Base-by-base conservation (phyloP, 2,113 vertebrate species). In the Vimba vimba region DNA sequence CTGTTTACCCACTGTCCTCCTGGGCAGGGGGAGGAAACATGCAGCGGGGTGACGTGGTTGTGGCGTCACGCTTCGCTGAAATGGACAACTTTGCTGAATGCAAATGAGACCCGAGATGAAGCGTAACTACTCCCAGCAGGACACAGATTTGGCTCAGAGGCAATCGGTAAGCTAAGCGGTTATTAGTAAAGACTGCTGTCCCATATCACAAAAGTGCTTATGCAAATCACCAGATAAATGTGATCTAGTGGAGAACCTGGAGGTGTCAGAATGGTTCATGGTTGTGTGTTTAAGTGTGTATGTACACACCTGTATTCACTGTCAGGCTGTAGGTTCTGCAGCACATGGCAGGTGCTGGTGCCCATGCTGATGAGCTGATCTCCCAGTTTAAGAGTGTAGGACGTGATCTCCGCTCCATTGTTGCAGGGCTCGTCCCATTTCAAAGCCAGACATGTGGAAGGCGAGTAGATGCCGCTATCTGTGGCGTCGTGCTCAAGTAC, bases 361-460 rank as follows among this genome's bases (percentile, higher is more conserved):
- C 96, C 96, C 91, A 98, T 94, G 0, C 94, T 90, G 62, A 98
- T 91, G 88, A 83, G 94, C 79, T 90, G 66, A 15, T 97, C 95
- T 6, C 96, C 97, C 89, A 98, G 87, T 84, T 96, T 95, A 30
- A 99, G 95, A 89, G 95, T 93, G 90, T 99, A 99, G 1, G 96
- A 95, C 0, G 91, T 94, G 89, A 99, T 97, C 89, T 97, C 96
- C 0, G 96, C 96, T 19, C 98, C 98, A 4, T 99, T 99, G 90
- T 91, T 95, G 95, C 95, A 96, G 0, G 98, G 97, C 88, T 98
- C 97, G 12, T 98, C 97, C 98, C 98, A 99, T 94, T 90, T 96
- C 88, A 99, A 93, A 15, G 94, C 93, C 92, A 99, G 96, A 95
- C 97, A 97, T 94, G 95, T 96, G 0, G 96, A 97, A 3, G 96